Conservation (phyloP, 2,797 vertebrate genomes). For the Saxicola maurus region DNA sequence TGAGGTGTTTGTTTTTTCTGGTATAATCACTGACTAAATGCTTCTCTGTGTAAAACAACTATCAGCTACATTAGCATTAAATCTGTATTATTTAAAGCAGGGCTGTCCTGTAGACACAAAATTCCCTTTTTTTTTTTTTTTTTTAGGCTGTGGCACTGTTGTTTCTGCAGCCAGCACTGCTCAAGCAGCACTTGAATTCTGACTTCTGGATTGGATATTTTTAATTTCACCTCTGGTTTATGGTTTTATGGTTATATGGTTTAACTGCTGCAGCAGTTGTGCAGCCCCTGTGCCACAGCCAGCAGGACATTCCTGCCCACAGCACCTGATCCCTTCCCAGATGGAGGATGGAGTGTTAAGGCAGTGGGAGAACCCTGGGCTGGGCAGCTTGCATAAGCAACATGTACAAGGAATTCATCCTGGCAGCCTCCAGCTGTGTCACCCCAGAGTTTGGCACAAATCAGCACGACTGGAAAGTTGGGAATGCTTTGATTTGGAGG, state of each 20-base stretch:
- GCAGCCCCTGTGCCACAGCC: fast-evolving
- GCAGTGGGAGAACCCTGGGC: background rate
- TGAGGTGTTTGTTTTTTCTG: background rate
- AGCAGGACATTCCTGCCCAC: fast-evolving
- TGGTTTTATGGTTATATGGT: too few species aligned
- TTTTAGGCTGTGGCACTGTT: background rate
- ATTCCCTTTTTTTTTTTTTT: background rate
- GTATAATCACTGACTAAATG: background rate
- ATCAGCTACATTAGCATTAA: background rate
- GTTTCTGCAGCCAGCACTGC: background rate
- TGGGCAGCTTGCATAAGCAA: background rate
- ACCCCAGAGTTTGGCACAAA: constrained; percentile 41
- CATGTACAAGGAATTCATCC: fast-evolving
- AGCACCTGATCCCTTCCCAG: background rate
- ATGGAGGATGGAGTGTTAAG: background rate
- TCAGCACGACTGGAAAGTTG: background rate
- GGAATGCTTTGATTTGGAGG: fast-evolving
- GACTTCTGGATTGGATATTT: background rate
- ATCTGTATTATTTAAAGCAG: background rate
- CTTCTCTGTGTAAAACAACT: background rate
- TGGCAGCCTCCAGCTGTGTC: background rate
- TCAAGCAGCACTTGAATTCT: background rate
- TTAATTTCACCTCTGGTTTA: background rate
- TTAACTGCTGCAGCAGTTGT: fast-evolving
- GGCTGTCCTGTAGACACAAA: background rate